Evolutionary conservation across 2,113 vertebrate species (phyloP), one percentile per base, ranked within the genome.

Genomic region (Pseudonaja textilis): DNA sequence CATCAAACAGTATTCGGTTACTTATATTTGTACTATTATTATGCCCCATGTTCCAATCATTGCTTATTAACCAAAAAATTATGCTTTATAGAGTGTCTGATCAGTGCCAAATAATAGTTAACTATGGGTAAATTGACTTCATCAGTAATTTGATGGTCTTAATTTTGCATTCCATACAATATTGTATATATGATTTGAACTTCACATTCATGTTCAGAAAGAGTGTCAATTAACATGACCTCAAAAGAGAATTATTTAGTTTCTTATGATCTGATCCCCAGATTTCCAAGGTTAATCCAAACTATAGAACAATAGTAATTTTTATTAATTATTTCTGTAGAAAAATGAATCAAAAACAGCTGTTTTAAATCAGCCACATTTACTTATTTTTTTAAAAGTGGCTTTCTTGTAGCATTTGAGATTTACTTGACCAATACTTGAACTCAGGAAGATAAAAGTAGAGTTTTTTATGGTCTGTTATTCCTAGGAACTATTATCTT

Each of bases 371-470:
- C 98, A 98, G 92, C 96, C 94, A 96, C 96, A 97, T 97, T 97
- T 97, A 97, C 97, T 96, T 97, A 39, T 22, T 89, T 55, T 55
- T 64, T 8, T 95, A 96, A 16, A 95, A 95, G 96, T 95, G 94
- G 94, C 91, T 97, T 96, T 96, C 96, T 96, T 97, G 96, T 97
- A 97, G 97, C 97, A 97, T 97, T 98, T 97, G 97, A 97, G 96
- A 97, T 97, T 97, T 97, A 96, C 97, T 97, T 98, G 98, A 98
- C 98, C 98, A 98, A 96, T 96, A 97, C 96, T 98, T 98, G 98
- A 98, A 98, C 98, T 97, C 97, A 95, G 97, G 96, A 98, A 97
- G 97, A 97, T 98, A 96, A 95, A 97, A 97, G 97, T 96, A 96
- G 93, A 96, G 96, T 97, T 97, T 97, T 96, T 98, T 97, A 97